Evolutionary conservation across 2,797 vertebrate species (phyloP).

Genomic region (Myoxocephalus aenaeus): DNA sequence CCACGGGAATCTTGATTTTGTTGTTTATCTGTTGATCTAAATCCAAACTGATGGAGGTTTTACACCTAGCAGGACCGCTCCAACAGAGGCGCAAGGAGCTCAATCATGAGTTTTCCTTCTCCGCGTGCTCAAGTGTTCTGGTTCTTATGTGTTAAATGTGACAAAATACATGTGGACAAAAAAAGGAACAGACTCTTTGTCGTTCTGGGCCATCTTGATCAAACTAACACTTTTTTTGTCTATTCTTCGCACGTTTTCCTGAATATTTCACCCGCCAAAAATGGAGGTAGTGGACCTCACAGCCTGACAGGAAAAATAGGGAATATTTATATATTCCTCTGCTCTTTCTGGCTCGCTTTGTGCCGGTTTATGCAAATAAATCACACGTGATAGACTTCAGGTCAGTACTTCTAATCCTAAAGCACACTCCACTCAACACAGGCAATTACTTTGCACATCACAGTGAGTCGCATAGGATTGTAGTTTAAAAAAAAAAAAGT

Average conservation of each 20-base stretch:
- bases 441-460: constrained; percentile 36
- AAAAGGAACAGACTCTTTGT: constrained; percentile 9
- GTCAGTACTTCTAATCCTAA: constrained; percentile 33
- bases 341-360: constrained; percentile 1
- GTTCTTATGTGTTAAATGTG: constrained; percentile 22
- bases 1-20: constrained; percentile 24
- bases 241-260: constrained; percentile 12
- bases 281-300: constrained; percentile 9
- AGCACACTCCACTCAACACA: constrained; percentile 4
- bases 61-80: constrained; percentile 18
- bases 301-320: constrained; percentile 1
- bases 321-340: constrained; percentile 10
- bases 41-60: constrained; percentile 38
- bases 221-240: neutral
- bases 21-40: constrained; percentile 26
- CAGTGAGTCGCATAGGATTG: constrained; percentile 18
- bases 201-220: constrained; percentile 1
- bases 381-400: constrained; percentile 15
- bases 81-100: constrained; percentile 24
- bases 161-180: constrained; percentile 11
- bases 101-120: constrained; percentile 11
- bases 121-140: constrained; percentile 14
- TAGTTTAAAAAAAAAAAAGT: neutral
- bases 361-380: constrained; percentile 25
- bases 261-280: neutral